Conservation (phyloP, 2,888 invertebrate species). For the Mimumesa dahlbomi region DNA sequence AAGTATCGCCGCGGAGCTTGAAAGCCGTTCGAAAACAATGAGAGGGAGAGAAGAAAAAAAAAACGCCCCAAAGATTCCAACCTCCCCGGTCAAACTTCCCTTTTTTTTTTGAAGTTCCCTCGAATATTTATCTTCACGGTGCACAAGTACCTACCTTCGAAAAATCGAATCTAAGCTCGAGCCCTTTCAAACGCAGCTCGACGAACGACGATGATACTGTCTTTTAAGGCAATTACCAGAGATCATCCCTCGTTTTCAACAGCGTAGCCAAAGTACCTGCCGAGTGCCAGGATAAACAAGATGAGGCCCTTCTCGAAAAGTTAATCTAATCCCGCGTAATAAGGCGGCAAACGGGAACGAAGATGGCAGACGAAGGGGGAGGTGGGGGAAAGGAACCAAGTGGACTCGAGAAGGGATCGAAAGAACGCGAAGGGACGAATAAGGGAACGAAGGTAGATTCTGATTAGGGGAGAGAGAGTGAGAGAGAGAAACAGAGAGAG, state of each 20-base stretch:
- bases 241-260: conserved; percentile 61
- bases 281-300: conserved; percentile 67
- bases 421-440: neutral
- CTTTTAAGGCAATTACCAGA: conserved; percentile 73
- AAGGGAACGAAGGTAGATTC: conserved; percentile 12
- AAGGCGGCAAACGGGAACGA: conserved; percentile 65
- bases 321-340: conserved; percentile 74
- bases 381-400: conserved; percentile 18
- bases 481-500: conserved; percentile 32
- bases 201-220: conserved; percentile 22
- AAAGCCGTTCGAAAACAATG: neutral
- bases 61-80: no score
- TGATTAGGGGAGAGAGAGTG: conserved; percentile 14
- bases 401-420: conserved; percentile 13
- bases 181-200: conserved; percentile 13
- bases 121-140: no score
- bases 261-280: conserved; percentile 39
- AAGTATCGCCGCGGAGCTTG: no score
- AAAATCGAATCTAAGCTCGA: conserved; percentile 40
- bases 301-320: conserved; percentile 64
- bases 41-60: neutral
- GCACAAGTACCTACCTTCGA: no score
- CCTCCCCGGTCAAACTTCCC: neutral
- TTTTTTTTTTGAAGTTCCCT: neutral
- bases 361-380: conserved; percentile 33